These are phyloP conservation scores for Parazoanthus atlanticus DNA, from an alignment of 92 coral and sea anemone species.

Conservation along the genomic window DNA sequence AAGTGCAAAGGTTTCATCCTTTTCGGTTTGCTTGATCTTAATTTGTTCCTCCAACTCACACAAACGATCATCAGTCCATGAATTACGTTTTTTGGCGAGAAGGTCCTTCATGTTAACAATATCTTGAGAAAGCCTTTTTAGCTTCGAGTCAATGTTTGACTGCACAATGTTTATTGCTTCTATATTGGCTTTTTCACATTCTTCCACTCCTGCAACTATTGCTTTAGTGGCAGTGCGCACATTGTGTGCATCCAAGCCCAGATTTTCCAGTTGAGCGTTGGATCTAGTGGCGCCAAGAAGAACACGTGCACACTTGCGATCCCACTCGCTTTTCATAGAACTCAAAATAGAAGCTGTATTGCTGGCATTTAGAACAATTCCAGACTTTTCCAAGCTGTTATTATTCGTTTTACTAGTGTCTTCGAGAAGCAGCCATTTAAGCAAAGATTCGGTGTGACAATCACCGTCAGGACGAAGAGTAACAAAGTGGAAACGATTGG, in stretches of 20 bases:
- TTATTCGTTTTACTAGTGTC: no score
- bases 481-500: no score
- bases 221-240: background rate
- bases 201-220: constrained; percentile 7
- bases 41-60: constrained; percentile 3
- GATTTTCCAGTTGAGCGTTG: background rate
- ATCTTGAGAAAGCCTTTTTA: constrained; percentile 2
- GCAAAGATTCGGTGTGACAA: no score
- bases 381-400: no score
- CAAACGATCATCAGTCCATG: background rate
- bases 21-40: constrained; percentile 3
- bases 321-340: no score
- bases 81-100: background rate
- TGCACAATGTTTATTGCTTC: constrained; percentile 1
- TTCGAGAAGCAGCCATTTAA: no score
- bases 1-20: constrained; percentile 3
- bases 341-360: no score
- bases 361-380: no score
- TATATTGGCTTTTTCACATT: constrained; percentile 1
- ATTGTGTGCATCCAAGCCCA: background rate
- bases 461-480: no score
- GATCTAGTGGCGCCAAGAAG: background rate
- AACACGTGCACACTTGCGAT: background rate
- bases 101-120: constrained; percentile 6
- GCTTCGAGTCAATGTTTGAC: constrained; percentile 4